Evolutionary conservation across 2,113 vertebrate genomes (phyloP).

Genomic region (Litocranius walleri): DNA sequence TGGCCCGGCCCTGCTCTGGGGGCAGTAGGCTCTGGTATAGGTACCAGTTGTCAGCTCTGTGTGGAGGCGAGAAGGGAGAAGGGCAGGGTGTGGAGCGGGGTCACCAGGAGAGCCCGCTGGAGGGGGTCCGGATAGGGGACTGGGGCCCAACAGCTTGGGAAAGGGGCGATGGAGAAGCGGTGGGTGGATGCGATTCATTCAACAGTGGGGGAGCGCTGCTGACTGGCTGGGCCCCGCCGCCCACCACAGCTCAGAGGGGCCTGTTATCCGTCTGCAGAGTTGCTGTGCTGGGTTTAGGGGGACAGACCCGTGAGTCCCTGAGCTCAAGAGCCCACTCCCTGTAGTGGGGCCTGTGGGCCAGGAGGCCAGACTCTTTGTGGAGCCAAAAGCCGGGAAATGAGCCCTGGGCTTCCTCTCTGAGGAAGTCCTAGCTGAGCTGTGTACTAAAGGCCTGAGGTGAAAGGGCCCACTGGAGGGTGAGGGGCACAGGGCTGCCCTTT

Average conservation of each 20-base stretch:
- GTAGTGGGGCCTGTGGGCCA: neutral
- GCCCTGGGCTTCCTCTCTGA: neutral
- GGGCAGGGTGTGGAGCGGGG: neutral
- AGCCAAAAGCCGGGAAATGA: neutral
- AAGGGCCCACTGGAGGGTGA: neutral
- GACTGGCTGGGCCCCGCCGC: rapidly evolving
- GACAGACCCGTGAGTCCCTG: neutral
- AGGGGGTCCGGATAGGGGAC: neutral
- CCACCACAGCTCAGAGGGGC: neutral
- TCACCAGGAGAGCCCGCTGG: neutral
- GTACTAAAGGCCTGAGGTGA: neutral
- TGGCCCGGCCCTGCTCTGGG: neutral
- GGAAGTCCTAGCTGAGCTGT: neutral
- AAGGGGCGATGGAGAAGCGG: neutral
- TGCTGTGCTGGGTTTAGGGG: rapidly evolving
- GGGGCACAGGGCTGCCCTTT: neutral
- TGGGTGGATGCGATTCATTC: too few relatives aligned
- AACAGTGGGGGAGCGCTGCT: rapidly evolving
- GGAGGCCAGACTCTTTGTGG: neutral
- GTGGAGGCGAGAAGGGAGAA: neutral
- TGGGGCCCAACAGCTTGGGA: too few relatives aligned
- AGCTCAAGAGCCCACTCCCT: neutral
- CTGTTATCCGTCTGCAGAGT: neutral
- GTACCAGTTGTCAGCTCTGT: neutral
- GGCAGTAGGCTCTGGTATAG: neutral